Evolutionary conservation across 2,113 vertebrate genomes (phyloP).

Genomic region (Mohoua ochrocephala): DNA sequence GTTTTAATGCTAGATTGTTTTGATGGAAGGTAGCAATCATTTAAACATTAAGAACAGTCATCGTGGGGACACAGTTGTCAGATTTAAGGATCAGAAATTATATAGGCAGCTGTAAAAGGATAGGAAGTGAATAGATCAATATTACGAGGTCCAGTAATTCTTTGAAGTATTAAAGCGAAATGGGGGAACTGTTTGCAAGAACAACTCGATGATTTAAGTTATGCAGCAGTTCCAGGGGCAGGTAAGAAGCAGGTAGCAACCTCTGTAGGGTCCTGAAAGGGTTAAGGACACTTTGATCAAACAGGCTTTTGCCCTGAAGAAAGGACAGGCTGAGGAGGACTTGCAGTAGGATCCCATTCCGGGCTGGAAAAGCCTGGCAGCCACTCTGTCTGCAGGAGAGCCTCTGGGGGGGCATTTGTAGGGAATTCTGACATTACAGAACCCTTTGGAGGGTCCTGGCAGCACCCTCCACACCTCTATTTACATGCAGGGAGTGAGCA

Average conservation of each 20-base stretch:
- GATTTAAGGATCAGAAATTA: slow-evolving; percentile 60
- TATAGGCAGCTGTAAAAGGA: slow-evolving; percentile 44
- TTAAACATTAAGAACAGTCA: slow-evolving; percentile 46
- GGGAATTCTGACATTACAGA: background rate
- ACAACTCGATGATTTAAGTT: background rate
- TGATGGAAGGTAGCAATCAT: slow-evolving; percentile 45
- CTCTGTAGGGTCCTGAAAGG: background rate
- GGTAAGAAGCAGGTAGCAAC: background rate
- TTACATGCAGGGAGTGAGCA: background rate
- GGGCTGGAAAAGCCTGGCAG: background rate
- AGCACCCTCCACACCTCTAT: background rate
- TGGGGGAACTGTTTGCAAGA: slow-evolving; percentile 28
- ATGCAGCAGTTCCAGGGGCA: background rate
- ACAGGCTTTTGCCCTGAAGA: background rate
- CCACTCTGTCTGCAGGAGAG: background rate
- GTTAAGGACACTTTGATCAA: background rate
- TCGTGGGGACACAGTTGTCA: slow-evolving; percentile 50
- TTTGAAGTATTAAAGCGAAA: slow-evolving; percentile 20
- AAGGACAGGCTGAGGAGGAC: background rate
- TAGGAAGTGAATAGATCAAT: slow-evolving; percentile 55
- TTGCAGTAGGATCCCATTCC: background rate
- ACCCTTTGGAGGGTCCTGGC: background rate
- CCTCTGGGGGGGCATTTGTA: background rate
- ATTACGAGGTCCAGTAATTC: slow-evolving; percentile 47
- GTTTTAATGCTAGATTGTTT: background rate